Evolutionary conservation across 2,113 vertebrate genomes (phyloP).

Genomic region (Elaphurus davidianus): DNA sequence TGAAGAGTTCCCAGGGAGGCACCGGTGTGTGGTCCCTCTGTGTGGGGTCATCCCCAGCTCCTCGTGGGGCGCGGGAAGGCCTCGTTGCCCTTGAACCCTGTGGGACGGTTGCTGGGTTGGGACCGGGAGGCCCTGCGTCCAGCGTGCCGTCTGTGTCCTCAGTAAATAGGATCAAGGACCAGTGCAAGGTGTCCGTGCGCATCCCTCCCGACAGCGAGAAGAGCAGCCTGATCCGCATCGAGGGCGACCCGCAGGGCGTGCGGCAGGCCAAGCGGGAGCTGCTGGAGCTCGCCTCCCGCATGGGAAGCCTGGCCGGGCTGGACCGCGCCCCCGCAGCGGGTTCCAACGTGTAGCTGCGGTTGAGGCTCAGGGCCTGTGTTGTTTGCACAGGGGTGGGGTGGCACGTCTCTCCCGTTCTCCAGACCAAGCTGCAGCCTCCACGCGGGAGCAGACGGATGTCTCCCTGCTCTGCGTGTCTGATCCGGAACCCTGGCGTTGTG

Average conservation of each 20-base stretch:
- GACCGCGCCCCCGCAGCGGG: accelerated
- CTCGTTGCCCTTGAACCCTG: accelerated
- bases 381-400: accelerated
- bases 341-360: accelerated
- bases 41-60: accelerated
- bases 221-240: constrained; percentile 97
- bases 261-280: constrained; percentile 98
- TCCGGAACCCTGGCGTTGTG: neutral
- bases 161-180: constrained; percentile 99
- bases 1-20: accelerated
- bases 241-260: constrained; percentile 98
- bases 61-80: accelerated
- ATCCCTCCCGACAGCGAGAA: constrained; percentile 98
- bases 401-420: accelerated
- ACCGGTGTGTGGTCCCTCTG: accelerated
- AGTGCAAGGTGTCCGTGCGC: constrained; percentile 97
- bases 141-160: neutral
- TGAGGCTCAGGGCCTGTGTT: neutral
- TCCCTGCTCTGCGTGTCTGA: neutral
- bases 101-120: neutral
- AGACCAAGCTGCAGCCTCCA: neutral
- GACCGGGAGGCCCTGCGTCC: neutral
- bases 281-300: constrained; percentile 97
- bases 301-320: constrained; percentile 82
- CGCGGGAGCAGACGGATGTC: accelerated